Evolutionary conservation across 1,140 invertebrate species (phyloP), one percentile per base, ranked within the genome.

Genomic region (Bombus pyrosoma): DNA sequence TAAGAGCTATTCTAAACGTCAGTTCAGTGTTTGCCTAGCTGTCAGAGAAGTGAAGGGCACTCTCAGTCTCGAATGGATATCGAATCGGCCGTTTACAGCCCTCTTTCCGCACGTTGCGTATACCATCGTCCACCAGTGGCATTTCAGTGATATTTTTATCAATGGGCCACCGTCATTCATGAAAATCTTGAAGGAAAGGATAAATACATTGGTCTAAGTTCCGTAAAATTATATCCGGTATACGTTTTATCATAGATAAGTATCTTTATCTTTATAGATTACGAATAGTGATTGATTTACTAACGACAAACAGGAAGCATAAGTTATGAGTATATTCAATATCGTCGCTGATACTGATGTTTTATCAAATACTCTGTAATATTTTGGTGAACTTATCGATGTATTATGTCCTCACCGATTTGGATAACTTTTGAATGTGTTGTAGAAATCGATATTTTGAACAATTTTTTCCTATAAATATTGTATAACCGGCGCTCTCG

Each of bases 1-100:
- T 94, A 94, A 93, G 93, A 93, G 93, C 91, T 94, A 93, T 94
- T 94, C 92, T 91, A 93, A 93, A 94, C 87, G 92, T 93, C 93
- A 93, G 89, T 73, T 66, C 90, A 83, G 82, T 93, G 93, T 93
- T 94, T 94, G 90, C 89, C 92, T 94, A 93, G 93, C 93, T 94
- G 93, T 94, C 93, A 94, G 77, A 89, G 86, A 89, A 87, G 85
- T 88, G 89, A 83, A 92, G 89, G 86, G 89, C 88, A 90, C 86
- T 87, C 88, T 90, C 83, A 74, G 82, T 77, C 88, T 85, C 83
- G 86, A 93, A 92, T 91, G 91, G 90, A 92, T 93, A 93, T 92
- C 91, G 91, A 92, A 93, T 90, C 87, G 91, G 91, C 88, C 83
- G 92, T 83, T 93, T 86, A 88, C 89, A 88, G 90, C 74, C 79